Conservation (phyloP, 2,888 invertebrate species). For the Drosophila setosimentum region DNA sequence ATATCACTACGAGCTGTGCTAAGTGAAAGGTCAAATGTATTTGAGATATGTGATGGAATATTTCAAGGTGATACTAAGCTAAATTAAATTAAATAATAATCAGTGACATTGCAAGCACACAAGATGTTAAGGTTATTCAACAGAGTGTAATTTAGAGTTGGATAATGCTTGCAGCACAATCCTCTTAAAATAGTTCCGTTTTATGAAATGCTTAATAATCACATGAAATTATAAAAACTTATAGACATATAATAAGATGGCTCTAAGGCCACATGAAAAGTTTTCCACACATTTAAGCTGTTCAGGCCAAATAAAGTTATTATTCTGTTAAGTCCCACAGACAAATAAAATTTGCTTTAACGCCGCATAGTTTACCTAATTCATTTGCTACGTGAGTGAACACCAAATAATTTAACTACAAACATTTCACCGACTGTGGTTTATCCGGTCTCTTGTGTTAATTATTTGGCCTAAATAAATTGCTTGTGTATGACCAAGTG, state of each 20-base stretch:
- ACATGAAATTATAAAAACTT: neutral
- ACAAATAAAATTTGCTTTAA: neutral
- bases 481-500: neutral
- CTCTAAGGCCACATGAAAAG: neutral
- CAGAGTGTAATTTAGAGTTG: neutral
- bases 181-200: neutral
- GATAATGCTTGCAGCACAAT: too few relatives aligned
- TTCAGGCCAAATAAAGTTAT: neutral
- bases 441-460: neutral
- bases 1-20: too few relatives aligned
- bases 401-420: neutral
- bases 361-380: neutral
- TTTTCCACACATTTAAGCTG: neutral
- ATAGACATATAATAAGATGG: neutral
- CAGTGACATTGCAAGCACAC: neutral
- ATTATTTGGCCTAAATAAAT: neutral
- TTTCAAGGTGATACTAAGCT: neutral
- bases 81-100: neutral
- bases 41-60: neutral
- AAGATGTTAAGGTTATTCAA: neutral
- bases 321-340: neutral
- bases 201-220: neutral
- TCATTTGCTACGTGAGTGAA: slow-evolving; percentile 1
- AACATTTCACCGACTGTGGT: neutral
- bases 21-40: slow-evolving; percentile 1